Percentiles rank a stretch among this genome's conserved stretches.
These are phyloP conservation scores for Heteractis magnifica DNA, from an alignment of 92 coral and sea anemone genomes.

Conservation along the genomic window DNA sequence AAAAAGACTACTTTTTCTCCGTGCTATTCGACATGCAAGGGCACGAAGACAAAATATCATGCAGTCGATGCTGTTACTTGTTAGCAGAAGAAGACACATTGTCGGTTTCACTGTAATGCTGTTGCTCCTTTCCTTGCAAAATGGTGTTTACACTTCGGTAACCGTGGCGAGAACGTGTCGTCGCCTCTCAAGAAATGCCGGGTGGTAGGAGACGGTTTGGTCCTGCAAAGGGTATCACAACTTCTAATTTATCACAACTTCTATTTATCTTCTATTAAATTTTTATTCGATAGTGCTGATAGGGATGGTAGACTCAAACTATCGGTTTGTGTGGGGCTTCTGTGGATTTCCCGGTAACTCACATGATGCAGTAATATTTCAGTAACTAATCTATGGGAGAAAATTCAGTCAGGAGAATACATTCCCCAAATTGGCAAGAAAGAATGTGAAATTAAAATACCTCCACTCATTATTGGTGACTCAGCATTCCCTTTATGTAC, in stretches of 20 bases:
- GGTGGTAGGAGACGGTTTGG: background rate
- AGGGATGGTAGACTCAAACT: conserved; percentile 10
- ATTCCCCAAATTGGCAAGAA: conserved; percentile 11
- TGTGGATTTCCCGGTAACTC: conserved; percentile 18
- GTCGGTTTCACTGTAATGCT: background rate
- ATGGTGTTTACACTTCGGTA: background rate
- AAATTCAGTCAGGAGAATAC: background rate
- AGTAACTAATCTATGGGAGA: conserved; percentile 12
- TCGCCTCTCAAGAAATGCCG: background rate
- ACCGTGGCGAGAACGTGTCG: background rate
- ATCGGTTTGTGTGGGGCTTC: background rate
- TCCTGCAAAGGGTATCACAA: conserved; percentile 14
- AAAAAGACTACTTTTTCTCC: background rate
- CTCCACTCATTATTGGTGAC: conserved; percentile 27
- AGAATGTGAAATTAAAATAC: background rate
- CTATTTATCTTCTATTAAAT: no score
- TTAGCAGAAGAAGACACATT: background rate
- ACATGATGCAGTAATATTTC: conserved; percentile 14
- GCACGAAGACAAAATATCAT: background rate
- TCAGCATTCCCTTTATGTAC: conserved; percentile 30
- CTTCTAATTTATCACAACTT: background rate
- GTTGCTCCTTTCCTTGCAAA: background rate
- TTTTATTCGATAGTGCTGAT: background rate
- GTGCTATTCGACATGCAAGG: background rate
- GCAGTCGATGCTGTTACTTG: background rate